A percentile compares a stretch with the other conserved stretches of the same genome.
Conservation (phyloP, 2,797 vertebrate genomes). For the Cossypha caffra region DNA sequence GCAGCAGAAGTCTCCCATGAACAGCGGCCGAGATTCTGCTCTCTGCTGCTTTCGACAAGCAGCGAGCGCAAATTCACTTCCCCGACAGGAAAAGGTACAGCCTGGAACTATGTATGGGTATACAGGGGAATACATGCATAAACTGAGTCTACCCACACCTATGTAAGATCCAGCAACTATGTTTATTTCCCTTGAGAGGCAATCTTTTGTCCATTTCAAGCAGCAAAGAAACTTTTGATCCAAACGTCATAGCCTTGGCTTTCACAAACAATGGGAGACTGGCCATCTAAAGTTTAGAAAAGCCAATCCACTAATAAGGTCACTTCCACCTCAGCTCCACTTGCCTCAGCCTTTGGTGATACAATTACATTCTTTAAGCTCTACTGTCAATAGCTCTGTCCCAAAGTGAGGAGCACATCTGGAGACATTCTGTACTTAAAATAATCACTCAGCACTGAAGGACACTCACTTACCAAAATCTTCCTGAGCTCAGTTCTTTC, state of each 20-base stretch:
- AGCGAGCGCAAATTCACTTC: background rate
- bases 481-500: background rate
- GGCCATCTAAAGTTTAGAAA: background rate
- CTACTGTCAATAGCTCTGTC: background rate
- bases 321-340: background rate
- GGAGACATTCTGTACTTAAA: background rate
- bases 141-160: background rate
- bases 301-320: background rate
- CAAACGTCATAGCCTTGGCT: background rate
- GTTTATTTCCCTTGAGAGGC: background rate
- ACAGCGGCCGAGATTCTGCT: background rate
- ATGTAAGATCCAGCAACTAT: background rate
- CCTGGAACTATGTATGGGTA: background rate
- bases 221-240: background rate
- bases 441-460: background rate
- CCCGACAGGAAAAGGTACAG: background rate
- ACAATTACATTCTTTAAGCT: background rate
- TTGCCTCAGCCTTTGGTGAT: background rate
- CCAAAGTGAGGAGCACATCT: background rate
- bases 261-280: background rate
- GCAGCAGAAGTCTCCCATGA: conserved; percentile 35
- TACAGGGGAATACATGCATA: no score
- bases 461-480: background rate
- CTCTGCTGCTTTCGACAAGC: background rate
- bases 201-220: background rate